Evolutionary conservation across 1,140 invertebrate species (phyloP).

Genomic region (Limonius californicus): DNA sequence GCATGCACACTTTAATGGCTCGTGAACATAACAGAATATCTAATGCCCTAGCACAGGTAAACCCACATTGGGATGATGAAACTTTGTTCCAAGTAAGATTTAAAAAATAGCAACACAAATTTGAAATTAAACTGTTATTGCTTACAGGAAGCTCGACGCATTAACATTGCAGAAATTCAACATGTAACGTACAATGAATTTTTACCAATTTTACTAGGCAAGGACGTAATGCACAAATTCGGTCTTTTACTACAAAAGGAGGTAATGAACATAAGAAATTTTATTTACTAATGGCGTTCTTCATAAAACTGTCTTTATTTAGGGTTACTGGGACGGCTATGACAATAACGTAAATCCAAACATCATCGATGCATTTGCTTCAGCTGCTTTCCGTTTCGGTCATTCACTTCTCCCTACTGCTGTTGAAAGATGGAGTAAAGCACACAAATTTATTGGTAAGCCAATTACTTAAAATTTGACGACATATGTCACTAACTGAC

Average conservation of each 20-base stretch:
- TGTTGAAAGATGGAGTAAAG: slow-evolving; percentile 89
- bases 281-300: slow-evolving; percentile 4
- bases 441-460: slow-evolving; percentile 86
- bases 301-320: slow-evolving; percentile 28
- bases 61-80: slow-evolving; percentile 95
- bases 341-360: slow-evolving; percentile 79
- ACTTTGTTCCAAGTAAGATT: slow-evolving; percentile 73
- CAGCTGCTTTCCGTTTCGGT: slow-evolving; percentile 86
- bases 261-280: slow-evolving; percentile 51
- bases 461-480: slow-evolving; percentile 10
- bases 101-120: neutral
- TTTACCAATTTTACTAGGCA: slow-evolving; percentile 87
- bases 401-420: slow-evolving; percentile 84
- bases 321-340: slow-evolving; percentile 88
- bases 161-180: slow-evolving; percentile 86
- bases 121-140: neutral
- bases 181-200: slow-evolving; percentile 95
- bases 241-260: slow-evolving; percentile 79
- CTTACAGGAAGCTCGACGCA: slow-evolving; percentile 74
- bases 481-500: slow-evolving; percentile 5
- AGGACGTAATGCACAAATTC: slow-evolving; percentile 91
- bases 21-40: slow-evolving; percentile 85
- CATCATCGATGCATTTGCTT: slow-evolving; percentile 81
- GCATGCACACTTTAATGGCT: slow-evolving; percentile 88
- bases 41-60: slow-evolving; percentile 68